Percentiles rank a stretch among this genome's conserved stretches.
These are phyloP conservation scores for Brachionus calyciflorus DNA, from an alignment of 1,140 invertebrate species.

Conservation along the genomic window DNA sequence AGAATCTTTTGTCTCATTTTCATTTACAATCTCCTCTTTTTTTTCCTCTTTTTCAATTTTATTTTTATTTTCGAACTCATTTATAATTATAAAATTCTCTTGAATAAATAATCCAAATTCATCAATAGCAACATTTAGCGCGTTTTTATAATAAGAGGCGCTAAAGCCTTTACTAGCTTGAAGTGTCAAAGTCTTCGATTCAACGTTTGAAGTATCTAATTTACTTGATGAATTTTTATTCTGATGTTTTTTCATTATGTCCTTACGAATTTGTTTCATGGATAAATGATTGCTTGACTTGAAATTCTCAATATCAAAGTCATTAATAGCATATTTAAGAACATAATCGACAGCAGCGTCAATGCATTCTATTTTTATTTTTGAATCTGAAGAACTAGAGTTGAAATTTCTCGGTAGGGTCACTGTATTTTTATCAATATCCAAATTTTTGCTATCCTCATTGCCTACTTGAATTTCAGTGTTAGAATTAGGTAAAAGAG, in stretches of 20 bases:
- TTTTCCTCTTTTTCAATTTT: neutral
- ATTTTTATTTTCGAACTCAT: neutral
- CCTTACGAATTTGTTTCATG: conserved; percentile 4
- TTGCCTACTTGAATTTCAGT: too few relatives aligned
- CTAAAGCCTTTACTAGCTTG: neutral
- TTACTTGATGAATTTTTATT: neutral
- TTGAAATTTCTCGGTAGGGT: too few relatives aligned
- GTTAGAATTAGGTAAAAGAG: neutral
- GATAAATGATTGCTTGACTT: neutral
- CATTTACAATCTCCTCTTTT: neutral
- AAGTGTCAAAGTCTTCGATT: neutral
- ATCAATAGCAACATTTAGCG: neutral
- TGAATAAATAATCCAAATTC: conserved; percentile 4
- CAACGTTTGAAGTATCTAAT: neutral
- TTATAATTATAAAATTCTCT: conserved; percentile 15
- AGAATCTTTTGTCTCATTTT: too few relatives aligned
- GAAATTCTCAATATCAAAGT: conserved; percentile 12
- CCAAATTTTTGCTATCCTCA: too few relatives aligned
- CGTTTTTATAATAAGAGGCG: neutral
- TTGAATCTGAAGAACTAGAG: neutral
- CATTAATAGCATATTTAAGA: neutral
- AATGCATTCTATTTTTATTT: neutral
- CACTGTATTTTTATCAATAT: too few relatives aligned
- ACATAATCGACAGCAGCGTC: neutral
- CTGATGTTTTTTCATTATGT: neutral